Evolutionary conservation across 2,113 vertebrate species (phyloP), one percentile per base, ranked within the genome.

Genomic region (Heloderma charlesbogerti): DNA sequence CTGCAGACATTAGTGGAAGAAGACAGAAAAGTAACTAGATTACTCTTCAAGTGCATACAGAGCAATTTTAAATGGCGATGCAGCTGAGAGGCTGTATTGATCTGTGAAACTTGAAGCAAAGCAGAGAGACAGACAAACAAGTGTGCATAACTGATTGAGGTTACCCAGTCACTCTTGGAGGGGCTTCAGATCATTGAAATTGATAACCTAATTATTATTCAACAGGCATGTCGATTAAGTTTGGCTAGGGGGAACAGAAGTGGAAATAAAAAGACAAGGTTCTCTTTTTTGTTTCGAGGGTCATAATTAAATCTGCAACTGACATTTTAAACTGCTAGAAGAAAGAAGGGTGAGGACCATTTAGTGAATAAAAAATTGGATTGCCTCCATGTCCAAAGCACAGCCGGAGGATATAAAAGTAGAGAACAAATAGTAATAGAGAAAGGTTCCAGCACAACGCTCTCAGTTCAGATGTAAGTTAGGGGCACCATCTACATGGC

Each of bases 291-390:
- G 37, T 18, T 34, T 34, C 3, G 1, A 0, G 48, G 81, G 4
- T 5, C 2, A 8, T 93, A 92, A 48, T n/a, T 87, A 45, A 79
- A 22, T 34, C 7, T 89, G 86, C 83, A 85, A 86, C 37, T 90
- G 18, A 12, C 75, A 78, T 93, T 92, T 89, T 93, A 88, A 27
- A 94, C 79, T 91, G 82, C 74, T 57, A 15, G 45, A 74, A 54
- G 84, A 71, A 83, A n/a, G n/a, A n/a, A n/a, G 84, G 89, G 78
- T 31, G 0, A 86, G 80, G 92, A 29, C 9, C 3, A 6, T 82
- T 37, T n/a, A 89, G n/a, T 92, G 94, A 93, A 91, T 67, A 84
- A 0, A 71, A 0, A 37, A 0, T 3, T 45, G 88, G 27, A 89
- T 20, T 43, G 75, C 81, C 88, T 93, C 91, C 92, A 86, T 88